These are phyloP conservation scores for Drosophila colorata DNA, from an alignment of 2,888 invertebrate genomes.

Conservation along the genomic window DNA sequence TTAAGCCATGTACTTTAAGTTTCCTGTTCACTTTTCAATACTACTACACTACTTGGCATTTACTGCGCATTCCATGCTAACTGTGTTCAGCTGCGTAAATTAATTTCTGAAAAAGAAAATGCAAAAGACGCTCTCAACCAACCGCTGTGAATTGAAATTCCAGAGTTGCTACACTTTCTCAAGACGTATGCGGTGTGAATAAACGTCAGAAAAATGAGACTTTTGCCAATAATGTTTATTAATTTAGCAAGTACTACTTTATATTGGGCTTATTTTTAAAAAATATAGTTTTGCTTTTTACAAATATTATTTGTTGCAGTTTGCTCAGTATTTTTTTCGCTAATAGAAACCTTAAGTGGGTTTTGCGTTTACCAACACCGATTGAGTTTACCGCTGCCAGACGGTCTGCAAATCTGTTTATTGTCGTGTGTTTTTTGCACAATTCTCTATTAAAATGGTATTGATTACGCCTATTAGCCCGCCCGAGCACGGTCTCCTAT, in stretches of 20 bases:
- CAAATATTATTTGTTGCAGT: background rate
- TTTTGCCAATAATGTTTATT: background rate
- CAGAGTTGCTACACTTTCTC: slow-evolving; percentile 42
- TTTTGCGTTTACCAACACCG: slow-evolving; percentile 37
- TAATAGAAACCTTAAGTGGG: background rate
- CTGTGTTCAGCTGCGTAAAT: slow-evolving; percentile 21
- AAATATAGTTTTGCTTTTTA: background rate
- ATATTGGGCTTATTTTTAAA: background rate
- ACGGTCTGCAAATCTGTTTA: slow-evolving; percentile 48
- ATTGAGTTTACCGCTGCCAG: slow-evolving; percentile 51
- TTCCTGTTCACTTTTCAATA: slow-evolving; percentile 6
- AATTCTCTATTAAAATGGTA: slow-evolving; percentile 79
- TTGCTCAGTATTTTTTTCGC: background rate
- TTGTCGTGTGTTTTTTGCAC: slow-evolving; percentile 43
- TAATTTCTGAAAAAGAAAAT: slow-evolving; percentile 28
- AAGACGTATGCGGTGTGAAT: slow-evolving; percentile 27
- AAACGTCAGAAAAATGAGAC: slow-evolving; percentile 24
- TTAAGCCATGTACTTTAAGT: slow-evolving; percentile 28
- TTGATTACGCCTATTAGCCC: slow-evolving; percentile 80
- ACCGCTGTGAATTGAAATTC: slow-evolving; percentile 66
- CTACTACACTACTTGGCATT: slow-evolving; percentile 6
- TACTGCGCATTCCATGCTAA: slow-evolving; percentile 23
- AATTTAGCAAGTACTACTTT: background rate
- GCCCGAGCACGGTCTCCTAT: slow-evolving; percentile 82
- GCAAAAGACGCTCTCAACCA: slow-evolving; percentile 50